phyloP scores from a whole-genome alignment of 2,113 vertebrate species.

The Nothocercus julius region DNA sequence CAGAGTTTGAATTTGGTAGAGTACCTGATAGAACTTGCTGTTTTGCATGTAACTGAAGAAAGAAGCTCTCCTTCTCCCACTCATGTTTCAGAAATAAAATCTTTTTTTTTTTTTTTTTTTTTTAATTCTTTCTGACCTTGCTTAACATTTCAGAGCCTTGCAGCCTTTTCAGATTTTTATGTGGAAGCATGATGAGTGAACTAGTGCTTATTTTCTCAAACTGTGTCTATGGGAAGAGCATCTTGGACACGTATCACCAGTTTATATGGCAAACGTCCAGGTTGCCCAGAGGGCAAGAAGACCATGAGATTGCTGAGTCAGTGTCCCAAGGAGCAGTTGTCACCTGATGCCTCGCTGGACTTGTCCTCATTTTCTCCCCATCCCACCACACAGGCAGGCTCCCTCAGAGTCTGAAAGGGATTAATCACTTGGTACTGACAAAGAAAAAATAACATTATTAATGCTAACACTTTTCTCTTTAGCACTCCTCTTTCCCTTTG shows the following conservation, averaged over 20 bases:
- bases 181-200: accelerated
- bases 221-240: not conserved
- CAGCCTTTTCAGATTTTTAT: not conserved
- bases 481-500: not conserved
- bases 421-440: not conserved
- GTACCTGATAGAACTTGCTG: not conserved
- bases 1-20: not conserved
- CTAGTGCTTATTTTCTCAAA: not conserved
- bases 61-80: not conserved
- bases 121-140: not conserved
- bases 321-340: not conserved
- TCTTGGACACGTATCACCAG: accelerated
- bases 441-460: not conserved
- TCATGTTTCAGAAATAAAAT: not conserved
- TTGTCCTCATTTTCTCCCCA: too few relatives aligned
- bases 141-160: not conserved
- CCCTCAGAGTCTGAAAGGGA: not conserved
- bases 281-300: not conserved
- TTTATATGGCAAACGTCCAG: not conserved
- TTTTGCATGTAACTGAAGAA: not conserved
- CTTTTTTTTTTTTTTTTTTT: not conserved
- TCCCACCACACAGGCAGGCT: not conserved
- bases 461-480: not conserved
- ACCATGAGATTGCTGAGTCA: accelerated
- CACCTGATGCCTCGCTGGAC: not conserved